These are phyloP conservation scores for Perca schrenkii DNA, from an alignment of 2,113 vertebrate genomes.

Conservation along the genomic window DNA sequence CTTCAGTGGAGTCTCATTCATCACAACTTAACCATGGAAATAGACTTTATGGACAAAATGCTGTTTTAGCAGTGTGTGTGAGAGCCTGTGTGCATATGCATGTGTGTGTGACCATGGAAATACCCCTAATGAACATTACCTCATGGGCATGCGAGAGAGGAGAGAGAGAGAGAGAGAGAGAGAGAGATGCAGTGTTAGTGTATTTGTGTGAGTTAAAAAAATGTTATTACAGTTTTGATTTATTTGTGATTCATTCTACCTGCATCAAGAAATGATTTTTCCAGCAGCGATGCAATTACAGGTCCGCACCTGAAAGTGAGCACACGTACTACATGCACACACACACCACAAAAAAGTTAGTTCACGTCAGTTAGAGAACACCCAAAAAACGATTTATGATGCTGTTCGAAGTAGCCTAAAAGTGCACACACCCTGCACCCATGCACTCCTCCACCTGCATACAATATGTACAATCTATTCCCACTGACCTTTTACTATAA, in stretches of 20 bases:
- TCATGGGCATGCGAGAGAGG: slow-evolving; percentile 28
- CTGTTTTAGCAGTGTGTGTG: slow-evolving; percentile 67
- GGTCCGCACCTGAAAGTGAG: slow-evolving; percentile 6
- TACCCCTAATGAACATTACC: slow-evolving; percentile 47
- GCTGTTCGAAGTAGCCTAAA: slow-evolving; percentile 6
- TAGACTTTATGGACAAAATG: slow-evolving; percentile 71
- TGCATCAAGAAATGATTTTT: slow-evolving; percentile 52
- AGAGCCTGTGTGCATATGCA: slow-evolving; percentile 8
- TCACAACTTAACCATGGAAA: slow-evolving; percentile 81
- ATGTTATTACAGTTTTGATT: slow-evolving; percentile 44
- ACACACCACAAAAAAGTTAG: slow-evolving; percentile 19
- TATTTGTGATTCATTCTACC: slow-evolving; percentile 48
- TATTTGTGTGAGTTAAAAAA: slow-evolving; percentile 1
- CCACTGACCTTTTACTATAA: slow-evolving; percentile 62
- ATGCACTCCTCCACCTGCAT: slow-evolving; percentile 11
- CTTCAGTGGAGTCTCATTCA: slow-evolving; percentile 76
- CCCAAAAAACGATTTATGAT: slow-evolving; percentile 31
- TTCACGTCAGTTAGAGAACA: slow-evolving; percentile 7
- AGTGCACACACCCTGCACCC: not conserved
- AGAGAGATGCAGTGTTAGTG: not conserved
- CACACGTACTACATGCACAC: not conserved
- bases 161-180: slow-evolving; percentile 8
- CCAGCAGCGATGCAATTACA: slow-evolving; percentile 36
- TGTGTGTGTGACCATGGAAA: slow-evolving; percentile 48
- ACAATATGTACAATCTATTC: slow-evolving; percentile 41